Base-by-base conservation (phyloP, 1,140 invertebrate species). In the Pseudomyrmex dendroicus region DNA sequence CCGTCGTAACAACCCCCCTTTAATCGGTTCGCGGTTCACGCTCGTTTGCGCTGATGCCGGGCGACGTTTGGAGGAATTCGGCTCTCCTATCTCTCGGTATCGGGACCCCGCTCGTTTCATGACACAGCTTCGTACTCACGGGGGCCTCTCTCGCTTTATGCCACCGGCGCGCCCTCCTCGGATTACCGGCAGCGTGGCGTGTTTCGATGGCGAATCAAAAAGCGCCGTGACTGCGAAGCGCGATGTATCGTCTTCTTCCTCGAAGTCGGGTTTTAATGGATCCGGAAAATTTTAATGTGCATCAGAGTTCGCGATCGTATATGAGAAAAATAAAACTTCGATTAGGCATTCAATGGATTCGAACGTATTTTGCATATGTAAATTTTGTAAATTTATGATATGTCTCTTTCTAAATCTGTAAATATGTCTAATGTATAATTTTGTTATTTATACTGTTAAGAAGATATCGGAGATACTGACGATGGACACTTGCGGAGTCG, bases 21-120 rank as follows among this genome's bases (percentile, higher is more conserved):
- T 87, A 86, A 89, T 90, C 86, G 86, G 52, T 57, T 13, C 80
- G 62, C 67, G 56, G 62, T 86, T 87, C 70, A 86, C 82, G 82
- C 87, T 86, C 83, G 85, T 88, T 80, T 84, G 89, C 83, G 61
- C 83, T 85, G 83, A 88, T 84, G 66, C 59, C 50, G 57, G 9
- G 48, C 82, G 89, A 87, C 85, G 83, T 85, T 15, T 17, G 57
- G 35, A 35, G 5, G 35, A 52, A 70, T 82, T 73, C 59, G 22
- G 35, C 10, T 12, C 4, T n/a, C 13, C n/a, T 59, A 70, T 76
- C 22, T 57, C 22, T 46, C 70, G 52, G 15, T 76, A 52, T 66
- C 22, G 25, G 7, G n/a, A 35, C 20, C 15, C 54, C 15, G 46
- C 62, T 83, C 62, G 35, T 78, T 77, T 67, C 61, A 35, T 63